A percentile compares a stretch with the other conserved stretches of the same genome.
Conservation (phyloP, 2,888 invertebrate species). For the Agrochola circellaris region DNA sequence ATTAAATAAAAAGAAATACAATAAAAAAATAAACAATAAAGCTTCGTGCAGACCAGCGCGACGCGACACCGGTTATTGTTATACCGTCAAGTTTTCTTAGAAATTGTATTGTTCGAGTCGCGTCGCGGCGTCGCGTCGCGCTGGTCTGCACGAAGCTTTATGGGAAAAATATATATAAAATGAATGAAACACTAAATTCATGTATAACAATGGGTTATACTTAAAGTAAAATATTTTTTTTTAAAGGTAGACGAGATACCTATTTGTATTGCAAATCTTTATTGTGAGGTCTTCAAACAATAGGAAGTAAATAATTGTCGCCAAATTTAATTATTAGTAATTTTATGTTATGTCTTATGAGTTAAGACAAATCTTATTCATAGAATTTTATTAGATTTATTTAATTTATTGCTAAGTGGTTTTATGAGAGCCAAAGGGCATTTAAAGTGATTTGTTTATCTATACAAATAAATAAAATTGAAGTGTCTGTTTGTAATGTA, state of each 20-base stretch:
- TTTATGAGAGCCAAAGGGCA: background rate
- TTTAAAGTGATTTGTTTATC: background rate
- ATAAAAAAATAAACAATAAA: too few relatives aligned
- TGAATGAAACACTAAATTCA: too few relatives aligned
- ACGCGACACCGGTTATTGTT: too few relatives aligned
- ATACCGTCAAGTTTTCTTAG: too few relatives aligned
- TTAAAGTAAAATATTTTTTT: background rate
- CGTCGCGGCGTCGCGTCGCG: too few relatives aligned
- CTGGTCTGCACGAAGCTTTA: too few relatives aligned
- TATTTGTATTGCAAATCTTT: background rate
- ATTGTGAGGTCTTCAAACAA: background rate
- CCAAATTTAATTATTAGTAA: background rate
- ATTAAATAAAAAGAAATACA: background rate
- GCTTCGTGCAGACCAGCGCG: too few relatives aligned
- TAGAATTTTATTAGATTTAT: background rate
- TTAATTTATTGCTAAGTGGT: background rate
- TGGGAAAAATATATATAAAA: too few relatives aligned
- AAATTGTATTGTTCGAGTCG: too few relatives aligned
- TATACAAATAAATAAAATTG: too few relatives aligned
- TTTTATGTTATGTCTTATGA: background rate
- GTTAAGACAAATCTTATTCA: background rate
- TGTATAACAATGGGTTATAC: background rate
- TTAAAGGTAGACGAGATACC: background rate
- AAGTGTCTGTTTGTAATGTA: too few relatives aligned
- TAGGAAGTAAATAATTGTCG: background rate